Base-by-base conservation (phyloP, 1,140 invertebrate genomes). In the Laupala kohalensis region DNA sequence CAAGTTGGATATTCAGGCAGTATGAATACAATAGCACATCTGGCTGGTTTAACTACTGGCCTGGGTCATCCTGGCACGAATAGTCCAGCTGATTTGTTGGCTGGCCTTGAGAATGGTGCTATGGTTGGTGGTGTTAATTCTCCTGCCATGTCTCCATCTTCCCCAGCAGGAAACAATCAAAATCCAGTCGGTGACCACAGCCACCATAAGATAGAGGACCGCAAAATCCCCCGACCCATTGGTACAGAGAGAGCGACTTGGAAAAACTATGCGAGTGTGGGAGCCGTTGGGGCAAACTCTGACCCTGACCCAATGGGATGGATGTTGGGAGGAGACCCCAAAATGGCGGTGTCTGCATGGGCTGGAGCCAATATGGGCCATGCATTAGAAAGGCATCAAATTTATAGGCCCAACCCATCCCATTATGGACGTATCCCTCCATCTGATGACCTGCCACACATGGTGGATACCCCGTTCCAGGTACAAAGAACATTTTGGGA, bases 201-300 rank as follows among this genome's bases (percentile, higher is more conserved):
- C 28, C 37, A 64, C 63, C 72, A 72, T 53, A 72, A 72, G 27
- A 24, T 72, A 25, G 88, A 91, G 76, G 88, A 90, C 75, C 84
- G 89, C 63, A 91, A 91, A 77, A 84, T 87, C 74, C 75, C 75
- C n/a, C 85, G 89, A 6, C 90, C 90, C 24, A 92, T 92, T 76
- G 90, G 90, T 75, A 92, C 76, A 19, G 77, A 77, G 69, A 37
- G 77, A 37, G 77, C 77, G 25, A 70, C 30, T 27, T 79, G 78
- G 78, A 77, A 77, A 69, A 67, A 69, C 68, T 68, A 68, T 13
- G 71, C 65, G 5, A 73, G 67, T 53, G 67, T 62, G 13, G 66
- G 30, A n/a, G 69, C 27, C n/a, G 69, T 37, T 19, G 79, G 78
- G 26, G 78, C 77, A 0, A 78, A 78, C 25, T 81, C 80, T 19